phyloP scores from a whole-genome alignment of 1,140 invertebrate genomes.

The Melitaea cinxia region DNA sequence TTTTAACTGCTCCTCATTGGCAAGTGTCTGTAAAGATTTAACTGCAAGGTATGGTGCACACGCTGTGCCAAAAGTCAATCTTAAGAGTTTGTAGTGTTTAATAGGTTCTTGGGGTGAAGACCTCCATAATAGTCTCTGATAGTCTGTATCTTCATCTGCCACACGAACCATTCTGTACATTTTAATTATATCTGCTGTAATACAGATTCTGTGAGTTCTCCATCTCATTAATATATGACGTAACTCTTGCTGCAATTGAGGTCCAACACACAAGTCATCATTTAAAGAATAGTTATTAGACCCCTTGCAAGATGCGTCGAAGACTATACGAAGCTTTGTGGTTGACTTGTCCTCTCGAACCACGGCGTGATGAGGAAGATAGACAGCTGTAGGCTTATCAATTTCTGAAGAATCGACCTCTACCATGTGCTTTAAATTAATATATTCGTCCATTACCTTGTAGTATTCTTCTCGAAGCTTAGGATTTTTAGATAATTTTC shows the following conservation, averaged over 20 bases:
- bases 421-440: constrained; percentile 19
- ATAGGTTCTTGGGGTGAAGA: neutral
- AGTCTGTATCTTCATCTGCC: neutral
- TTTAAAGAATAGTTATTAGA: constrained; percentile 31
- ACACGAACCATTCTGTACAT: neutral
- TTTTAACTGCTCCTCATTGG: too few species aligned
- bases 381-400: constrained; percentile 14
- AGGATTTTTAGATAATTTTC: neutral
- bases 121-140: neutral
- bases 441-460: constrained; percentile 19
- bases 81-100: neutral
- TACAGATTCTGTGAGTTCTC: constrained; percentile 23
- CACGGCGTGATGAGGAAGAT: constrained; percentile 37
- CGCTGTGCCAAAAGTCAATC: constrained; percentile 7
- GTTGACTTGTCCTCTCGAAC: constrained; percentile 30
- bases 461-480: constrained; percentile 2
- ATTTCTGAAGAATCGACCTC: constrained; percentile 5
- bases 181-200: constrained; percentile 8
- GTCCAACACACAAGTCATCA: constrained; percentile 32
- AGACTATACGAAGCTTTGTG: constrained; percentile 34
- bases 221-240: constrained; percentile 37
- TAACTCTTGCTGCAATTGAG: constrained; percentile 30
- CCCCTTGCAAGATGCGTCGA: constrained; percentile 29
- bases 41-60: too few species aligned
- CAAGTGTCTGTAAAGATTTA: too few species aligned